Base-by-base conservation (phyloP, 2,888 invertebrate species). In the Blomia tropicalis region DNA sequence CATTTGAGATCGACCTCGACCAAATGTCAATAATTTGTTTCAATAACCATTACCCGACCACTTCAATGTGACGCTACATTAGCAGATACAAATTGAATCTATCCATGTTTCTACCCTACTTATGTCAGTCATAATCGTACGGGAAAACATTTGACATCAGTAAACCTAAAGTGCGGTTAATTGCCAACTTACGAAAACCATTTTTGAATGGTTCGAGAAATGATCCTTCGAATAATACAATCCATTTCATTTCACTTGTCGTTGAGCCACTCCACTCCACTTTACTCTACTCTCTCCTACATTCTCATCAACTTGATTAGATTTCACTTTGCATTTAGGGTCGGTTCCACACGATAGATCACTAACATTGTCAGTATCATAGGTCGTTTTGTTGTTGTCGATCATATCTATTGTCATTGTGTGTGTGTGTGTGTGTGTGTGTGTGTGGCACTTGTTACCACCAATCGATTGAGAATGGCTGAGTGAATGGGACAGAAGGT, bases 11-110 rank as follows among this genome's bases (percentile, higher is more conserved):
- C n/a, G n/a, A n/a, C n/a, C 7, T 47, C 51, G n/a, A 14, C 23
- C 51, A 47, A 47, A 47, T 47, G 51, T 47, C 51, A 47, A 47
- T 47, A 47, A 47, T 47, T 47, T 47, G 51, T 47, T 14, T 47
- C 22, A n/a, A n/a, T n/a, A n/a, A n/a, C n/a, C n/a, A n/a, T n/a
- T n/a, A n/a, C n/a, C n/a, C n/a, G n/a, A n/a, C n/a, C n/a, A n/a
- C n/a, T n/a, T n/a, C n/a, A n/a, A n/a, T n/a, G n/a, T n/a, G n/a
- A n/a, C n/a, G n/a, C n/a, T n/a, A n/a, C n/a, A n/a, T n/a, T n/a
- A n/a, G n/a, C n/a, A n/a, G n/a, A n/a, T n/a, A n/a, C n/a, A n/a
- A n/a, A n/a, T n/a, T n/a, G n/a, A n/a, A n/a, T n/a, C n/a, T n/a
- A 19, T 47, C 51, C 11, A 11, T 14, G 14, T 41, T 41, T 41